Conservation (phyloP, 1,140 invertebrate species). For the Musca vetustissima region DNA sequence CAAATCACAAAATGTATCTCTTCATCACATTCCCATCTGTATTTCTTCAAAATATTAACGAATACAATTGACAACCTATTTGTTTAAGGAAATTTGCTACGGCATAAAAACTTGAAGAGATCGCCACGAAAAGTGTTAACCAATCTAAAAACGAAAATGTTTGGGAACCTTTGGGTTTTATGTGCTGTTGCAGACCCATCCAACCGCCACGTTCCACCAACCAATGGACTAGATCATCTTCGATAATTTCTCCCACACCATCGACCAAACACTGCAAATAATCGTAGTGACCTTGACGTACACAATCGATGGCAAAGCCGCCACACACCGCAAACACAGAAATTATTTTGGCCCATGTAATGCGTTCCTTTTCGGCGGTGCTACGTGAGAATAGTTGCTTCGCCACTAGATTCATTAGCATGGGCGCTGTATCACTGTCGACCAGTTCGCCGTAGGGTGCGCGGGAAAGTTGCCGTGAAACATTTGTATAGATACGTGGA, state of each 20-base stretch:
- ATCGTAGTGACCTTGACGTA: slow-evolving; percentile 67
- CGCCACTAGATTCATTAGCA: slow-evolving; percentile 63
- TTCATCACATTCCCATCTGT: too few relatives aligned
- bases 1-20: too few relatives aligned
- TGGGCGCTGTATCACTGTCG: slow-evolving; percentile 60
- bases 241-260: slow-evolving; percentile 64
- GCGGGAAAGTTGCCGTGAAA: slow-evolving; percentile 61
- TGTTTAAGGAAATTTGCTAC: slow-evolving; percentile 47
- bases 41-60: slow-evolving; percentile 34
- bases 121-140: slow-evolving; percentile 48
- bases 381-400: slow-evolving; percentile 61
- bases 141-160: slow-evolving; percentile 51
- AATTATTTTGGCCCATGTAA: slow-evolving; percentile 70
- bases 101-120: slow-evolving; percentile 47
- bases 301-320: slow-evolving; percentile 72
- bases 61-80: slow-evolving; percentile 51
- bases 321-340: slow-evolving; percentile 70
- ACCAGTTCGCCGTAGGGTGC: slow-evolving; percentile 58
- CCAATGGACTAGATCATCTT: slow-evolving; percentile 69
- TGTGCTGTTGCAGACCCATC: slow-evolving; percentile 59
- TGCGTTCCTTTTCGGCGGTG: slow-evolving; percentile 47
- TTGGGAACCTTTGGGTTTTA: slow-evolving; percentile 38
- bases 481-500: slow-evolving; percentile 64
- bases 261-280: slow-evolving; percentile 65
- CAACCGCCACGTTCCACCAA: slow-evolving; percentile 71